These are phyloP conservation scores for Pagrus major DNA, from an alignment of 2,113 vertebrate genomes.

Conservation along the genomic window DNA sequence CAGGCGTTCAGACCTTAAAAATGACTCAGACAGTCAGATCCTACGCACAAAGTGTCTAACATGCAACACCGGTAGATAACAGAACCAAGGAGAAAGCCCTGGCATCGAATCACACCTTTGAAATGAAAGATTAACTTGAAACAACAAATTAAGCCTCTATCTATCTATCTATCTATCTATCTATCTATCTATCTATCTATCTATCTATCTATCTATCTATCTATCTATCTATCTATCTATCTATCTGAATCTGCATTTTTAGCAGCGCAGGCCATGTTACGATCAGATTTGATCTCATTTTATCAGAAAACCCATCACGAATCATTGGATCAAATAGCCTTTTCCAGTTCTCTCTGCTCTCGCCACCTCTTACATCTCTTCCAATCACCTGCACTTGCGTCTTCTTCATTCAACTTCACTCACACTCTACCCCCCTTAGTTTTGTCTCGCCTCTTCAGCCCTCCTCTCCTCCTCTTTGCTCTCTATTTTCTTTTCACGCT, in stretches of 20 bases:
- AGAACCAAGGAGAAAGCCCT: conserved; percentile 22
- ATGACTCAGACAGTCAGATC: conserved; percentile 66
- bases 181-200: conserved; percentile 19
- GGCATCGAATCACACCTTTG: conserved; percentile 7
- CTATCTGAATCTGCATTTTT: conserved; percentile 19
- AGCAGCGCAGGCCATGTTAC: conserved; percentile 17
- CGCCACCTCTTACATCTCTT: conserved; percentile 30
- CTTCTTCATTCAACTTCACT: conserved; percentile 33
- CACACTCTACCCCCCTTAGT: conserved; percentile 15
- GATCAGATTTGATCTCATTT: conserved; percentile 36
- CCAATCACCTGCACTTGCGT: conserved; percentile 25
- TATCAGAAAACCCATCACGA: conserved; percentile 30
- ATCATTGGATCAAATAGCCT: conserved; percentile 35
- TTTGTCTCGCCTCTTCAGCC: conserved; percentile 26
- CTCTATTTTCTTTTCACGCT: neutral
- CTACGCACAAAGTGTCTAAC: conserved; percentile 57
- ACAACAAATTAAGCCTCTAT: neutral
- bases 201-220: conserved; percentile 14
- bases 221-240: neutral
- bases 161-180: conserved; percentile 16
- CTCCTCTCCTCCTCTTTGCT: conserved; percentile 17
- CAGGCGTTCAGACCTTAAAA: conserved; percentile 61
- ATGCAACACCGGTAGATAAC: conserved; percentile 44
- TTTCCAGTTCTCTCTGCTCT: conserved; percentile 30
- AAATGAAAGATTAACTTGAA: conserved; percentile 1